Base-by-base conservation (phyloP, 2,113 vertebrate species). In the Protobothrops flavoviridis region DNA sequence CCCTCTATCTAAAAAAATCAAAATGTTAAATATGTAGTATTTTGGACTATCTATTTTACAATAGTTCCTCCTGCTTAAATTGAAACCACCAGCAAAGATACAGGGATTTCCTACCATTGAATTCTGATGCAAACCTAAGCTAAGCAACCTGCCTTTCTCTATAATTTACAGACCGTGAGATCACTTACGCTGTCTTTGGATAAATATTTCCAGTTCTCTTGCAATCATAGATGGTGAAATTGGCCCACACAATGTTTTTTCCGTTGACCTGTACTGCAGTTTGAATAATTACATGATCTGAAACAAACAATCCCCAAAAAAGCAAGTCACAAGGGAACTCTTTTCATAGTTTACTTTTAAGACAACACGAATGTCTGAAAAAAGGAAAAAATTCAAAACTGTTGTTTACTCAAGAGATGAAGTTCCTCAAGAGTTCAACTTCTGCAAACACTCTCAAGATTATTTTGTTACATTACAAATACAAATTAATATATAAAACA, bases 151-250 rank as follows among this genome's bases (percentile, higher is more conserved):
- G 89, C 61, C 53, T 33, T 85, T 56, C 26, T 10, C 86, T 90
- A 52, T 0, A 0, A 57, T 33, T 85, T 45, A 81, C 2, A 88
- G 50, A 11, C 85, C 0, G 1, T 1, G 0, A 0, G 12, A 26
- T 86, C 92, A 98, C 99, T 99, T 94, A 99, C 99, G 98, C 97
- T 10, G 96, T 98, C 94, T 97, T 98, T 0, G 97, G 97, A 95
- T 99, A 97, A 94, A 99, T 98, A 23, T 95, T 97, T 52, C 98
- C 98, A 0, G 98, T 97, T 94, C 98, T 98, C 95, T 98, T 97
- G 93, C 99, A 99, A 97, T 99, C 98, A 0, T 99, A 99, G 97
- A 99, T 98, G 97, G 98, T 98, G 97, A 99, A 98, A 94, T 96
- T 99, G 94, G 99, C 98, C 87, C 95, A 96, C 92, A 99, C 99